Base-by-base conservation (phyloP, 2,888 invertebrate genomes). In the Griposia aprilina region DNA sequence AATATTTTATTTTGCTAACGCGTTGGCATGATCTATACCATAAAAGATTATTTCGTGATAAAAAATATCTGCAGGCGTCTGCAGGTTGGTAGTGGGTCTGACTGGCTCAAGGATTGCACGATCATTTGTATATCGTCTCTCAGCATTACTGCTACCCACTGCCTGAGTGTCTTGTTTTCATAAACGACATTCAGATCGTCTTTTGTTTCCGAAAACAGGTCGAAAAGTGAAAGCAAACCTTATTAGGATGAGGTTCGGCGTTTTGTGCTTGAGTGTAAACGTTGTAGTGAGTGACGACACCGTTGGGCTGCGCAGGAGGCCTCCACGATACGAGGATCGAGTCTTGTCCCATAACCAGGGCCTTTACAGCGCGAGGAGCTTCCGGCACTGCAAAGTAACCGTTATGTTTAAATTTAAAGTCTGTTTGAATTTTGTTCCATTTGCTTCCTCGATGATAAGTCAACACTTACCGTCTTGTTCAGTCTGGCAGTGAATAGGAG, bases 251-350 rank as follows among this genome's bases (percentile, higher is more conserved):
- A 1, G 98, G 97, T 93, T 98, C 97, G 13, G 97, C 97, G 82
- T 97, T 97, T 91, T 98, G 98, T n/a, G 98, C 97, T 92, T 98
- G 98, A 17, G 98, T 98, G 96, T 99, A 99, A 36, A 99, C 98
- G 45, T 98, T 99, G 96, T 99, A 99, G 93, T 99, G 99, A 70
- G 98, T 98, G 82, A 99, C 98, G 74, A 99, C 98, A 59, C 99
- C 99, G 92, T 99, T 99, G 72, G 99, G 99, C 90, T 98, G 98
- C 92, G 98, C 98, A 87, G 99, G 99, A 86, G 99, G 98, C 91
- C 98, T 98, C 99, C 99, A 99, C 75, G 99, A 98, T 1, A 99
- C 98, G 45, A 99, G 97, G 92, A 99, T 99, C 10, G 99, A 98
- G 92, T 98, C 99, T 41, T 98, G 97, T 74, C 99, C 99, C 98